phyloP scores from a whole-genome alignment of 2,113 vertebrate genomes.

The Psilopsiagon aurifrons region DNA sequence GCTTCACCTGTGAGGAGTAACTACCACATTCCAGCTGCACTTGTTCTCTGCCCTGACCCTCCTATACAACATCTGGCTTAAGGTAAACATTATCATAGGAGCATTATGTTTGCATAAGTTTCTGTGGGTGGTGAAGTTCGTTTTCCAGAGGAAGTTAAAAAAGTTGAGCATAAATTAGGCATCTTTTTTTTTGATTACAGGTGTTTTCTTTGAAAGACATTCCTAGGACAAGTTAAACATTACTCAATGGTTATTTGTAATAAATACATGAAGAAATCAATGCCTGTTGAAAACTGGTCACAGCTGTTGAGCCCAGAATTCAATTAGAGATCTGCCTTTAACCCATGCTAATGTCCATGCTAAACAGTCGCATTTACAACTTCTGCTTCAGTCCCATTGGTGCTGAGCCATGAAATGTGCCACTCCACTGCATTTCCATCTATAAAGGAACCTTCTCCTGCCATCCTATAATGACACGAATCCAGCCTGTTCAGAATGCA shows the following conservation, averaged over 20 bases:
- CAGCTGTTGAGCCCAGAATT: not conserved
- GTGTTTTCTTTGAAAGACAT: not conserved
- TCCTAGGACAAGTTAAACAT: not conserved
- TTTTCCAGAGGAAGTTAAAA: not conserved
- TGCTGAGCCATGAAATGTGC: slow-evolving; percentile 79
- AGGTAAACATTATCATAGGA: not conserved
- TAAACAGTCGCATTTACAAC: slow-evolving; percentile 68
- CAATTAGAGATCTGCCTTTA: not conserved
- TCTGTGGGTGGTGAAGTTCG: not conserved
- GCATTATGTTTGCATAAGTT: not conserved
- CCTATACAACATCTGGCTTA: not conserved
- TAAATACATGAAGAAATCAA: not conserved
- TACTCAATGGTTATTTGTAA: not conserved
- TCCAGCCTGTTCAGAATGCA: not conserved
- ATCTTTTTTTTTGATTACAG: not conserved
- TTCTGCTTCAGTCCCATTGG: slow-evolving; percentile 81
- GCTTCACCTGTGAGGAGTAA: not conserved
- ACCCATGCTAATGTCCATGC: not conserved
- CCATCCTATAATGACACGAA: slow-evolving; percentile 70
- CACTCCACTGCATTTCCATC: slow-evolving; percentile 75
- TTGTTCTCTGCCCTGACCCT: not conserved
- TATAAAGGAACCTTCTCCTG: slow-evolving; percentile 81
- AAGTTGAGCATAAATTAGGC: not conserved
- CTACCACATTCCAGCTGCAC: not conserved
- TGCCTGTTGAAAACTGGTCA: not conserved